Evolutionary conservation across 2,113 vertebrate genomes (phyloP).

Genomic region (Octodon degus): DNA sequence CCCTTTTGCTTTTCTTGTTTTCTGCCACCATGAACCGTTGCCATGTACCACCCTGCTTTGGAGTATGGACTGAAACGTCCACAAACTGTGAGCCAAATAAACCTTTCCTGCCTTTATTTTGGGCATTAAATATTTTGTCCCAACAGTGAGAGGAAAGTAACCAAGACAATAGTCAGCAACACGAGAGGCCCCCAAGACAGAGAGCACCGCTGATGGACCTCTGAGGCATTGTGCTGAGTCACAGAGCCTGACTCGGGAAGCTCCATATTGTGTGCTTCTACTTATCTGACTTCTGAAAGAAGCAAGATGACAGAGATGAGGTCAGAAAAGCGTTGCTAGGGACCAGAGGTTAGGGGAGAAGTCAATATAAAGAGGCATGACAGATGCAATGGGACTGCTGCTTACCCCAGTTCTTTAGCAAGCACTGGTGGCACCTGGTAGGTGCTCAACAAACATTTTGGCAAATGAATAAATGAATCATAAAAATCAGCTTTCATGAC

Average conservation of each 20-base stretch:
- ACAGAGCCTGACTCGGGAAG: background rate
- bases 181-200: background rate
- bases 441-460: slow-evolving; percentile 27
- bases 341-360: background rate
- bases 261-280: background rate
- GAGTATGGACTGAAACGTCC: too few species aligned
- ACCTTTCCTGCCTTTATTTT: too few species aligned
- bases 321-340: background rate
- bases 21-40: too few species aligned
- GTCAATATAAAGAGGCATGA: background rate
- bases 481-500: slow-evolving; percentile 14
- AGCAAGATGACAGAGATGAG: background rate
- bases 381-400: background rate
- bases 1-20: too few species aligned
- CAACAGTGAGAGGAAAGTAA: too few species aligned
- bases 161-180: background rate
- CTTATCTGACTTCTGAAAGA: background rate
- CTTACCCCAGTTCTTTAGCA: background rate
- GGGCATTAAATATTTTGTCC: too few species aligned
- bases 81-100: too few species aligned
- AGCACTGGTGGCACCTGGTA: background rate
- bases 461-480: slow-evolving; percentile 18
- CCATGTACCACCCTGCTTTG: too few species aligned
- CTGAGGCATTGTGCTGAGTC: background rate
- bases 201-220: background rate